Base-by-base conservation (phyloP, 1,140 invertebrate genomes). In the Calliopsis andreniformis region DNA sequence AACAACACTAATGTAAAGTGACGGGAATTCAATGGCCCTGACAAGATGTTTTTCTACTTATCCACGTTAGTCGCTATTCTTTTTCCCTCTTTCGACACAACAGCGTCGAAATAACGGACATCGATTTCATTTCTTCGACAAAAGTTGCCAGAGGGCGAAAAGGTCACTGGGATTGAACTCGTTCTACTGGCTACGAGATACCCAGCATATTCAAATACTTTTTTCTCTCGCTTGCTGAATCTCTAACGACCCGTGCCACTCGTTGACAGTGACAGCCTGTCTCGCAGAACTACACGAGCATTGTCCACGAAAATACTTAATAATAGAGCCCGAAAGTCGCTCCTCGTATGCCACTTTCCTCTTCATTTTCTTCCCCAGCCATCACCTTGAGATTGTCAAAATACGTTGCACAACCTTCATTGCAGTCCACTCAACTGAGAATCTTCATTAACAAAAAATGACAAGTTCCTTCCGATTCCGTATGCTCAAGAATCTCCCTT, bases 221-320 rank as follows among this genome's bases (percentile, higher is more conserved):
- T 68, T 68, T 68, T 16, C 18, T n/a, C 16, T 10, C 3, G 8
- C 18, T 42, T 23, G 18, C 12, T 47, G 45, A 30, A 39, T 63
- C 23, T 35, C 28, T 12, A n/a, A 7, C 28, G 39, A 59, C 47
- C 28, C 43, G 23, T 61, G 20, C 25, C 5, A 35, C 20, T 16
- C 20, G 8, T 45, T 45, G 55, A 70, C 68, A 70, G 55, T 72
- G 69, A 63, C 69, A 51, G 63, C 69, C 51, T 42, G 69, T 69
- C 39, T 58, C 39, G 51, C 6, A 10, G 32, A 71, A n/a, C 51
- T n/a, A 39, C 43, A 28, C 47, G 25, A 1, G 4, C 39, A 69
- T 69, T 69, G 42, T 70, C 28, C 69, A 53, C 1, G 8, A 18
- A 3, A 14, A 42, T 12, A 61, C n/a, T 71, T 42, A 35, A 51